Evolutionary conservation across 2,888 invertebrate species (phyloP).

Genomic region (Synanthedon myopaeformis): DNA sequence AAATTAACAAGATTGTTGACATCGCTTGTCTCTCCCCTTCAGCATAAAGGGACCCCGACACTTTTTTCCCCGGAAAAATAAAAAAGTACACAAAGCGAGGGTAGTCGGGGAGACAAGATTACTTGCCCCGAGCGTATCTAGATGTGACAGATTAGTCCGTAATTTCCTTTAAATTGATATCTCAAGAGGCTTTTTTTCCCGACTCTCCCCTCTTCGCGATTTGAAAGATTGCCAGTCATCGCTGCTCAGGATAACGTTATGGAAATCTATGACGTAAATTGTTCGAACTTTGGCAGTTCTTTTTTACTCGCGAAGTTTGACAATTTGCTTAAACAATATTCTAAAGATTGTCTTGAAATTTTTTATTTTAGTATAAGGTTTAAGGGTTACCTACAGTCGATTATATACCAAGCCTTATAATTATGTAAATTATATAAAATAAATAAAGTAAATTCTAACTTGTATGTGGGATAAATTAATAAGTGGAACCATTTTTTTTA

Average conservation of each 20-base stretch:
- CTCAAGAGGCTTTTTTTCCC: slow-evolving; percentile 46
- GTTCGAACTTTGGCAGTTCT: slow-evolving; percentile 12
- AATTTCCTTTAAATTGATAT: slow-evolving; percentile 67
- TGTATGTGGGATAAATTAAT: too few relatives aligned
- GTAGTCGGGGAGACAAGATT: slow-evolving; percentile 52
- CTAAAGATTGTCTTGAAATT: too few relatives aligned
- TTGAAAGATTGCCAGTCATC: slow-evolving; percentile 54
- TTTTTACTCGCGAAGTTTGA: background rate
- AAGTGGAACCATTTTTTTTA: too few relatives aligned
- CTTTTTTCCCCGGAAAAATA: slow-evolving; percentile 27
- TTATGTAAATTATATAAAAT: too few relatives aligned
- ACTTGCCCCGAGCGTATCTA: slow-evolving; percentile 46
- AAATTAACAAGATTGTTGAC: slow-evolving; percentile 57
- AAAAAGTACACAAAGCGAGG: slow-evolving; percentile 35
- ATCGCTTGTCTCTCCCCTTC: slow-evolving; percentile 25
- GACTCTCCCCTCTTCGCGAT: slow-evolving; percentile 17
- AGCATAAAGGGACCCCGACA: slow-evolving; percentile 15
- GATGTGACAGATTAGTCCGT: slow-evolving; percentile 68
- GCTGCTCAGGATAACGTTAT: slow-evolving; percentile 26
- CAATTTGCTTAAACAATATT: too few relatives aligned
- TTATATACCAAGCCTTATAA: too few relatives aligned
- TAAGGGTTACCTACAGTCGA: too few relatives aligned
- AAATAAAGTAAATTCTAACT: too few relatives aligned
- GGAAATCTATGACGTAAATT: slow-evolving; percentile 41
- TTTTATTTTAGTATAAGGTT: too few relatives aligned